phyloP scores from a whole-genome alignment of 2,888 invertebrate species.

The Thereva unica region DNA sequence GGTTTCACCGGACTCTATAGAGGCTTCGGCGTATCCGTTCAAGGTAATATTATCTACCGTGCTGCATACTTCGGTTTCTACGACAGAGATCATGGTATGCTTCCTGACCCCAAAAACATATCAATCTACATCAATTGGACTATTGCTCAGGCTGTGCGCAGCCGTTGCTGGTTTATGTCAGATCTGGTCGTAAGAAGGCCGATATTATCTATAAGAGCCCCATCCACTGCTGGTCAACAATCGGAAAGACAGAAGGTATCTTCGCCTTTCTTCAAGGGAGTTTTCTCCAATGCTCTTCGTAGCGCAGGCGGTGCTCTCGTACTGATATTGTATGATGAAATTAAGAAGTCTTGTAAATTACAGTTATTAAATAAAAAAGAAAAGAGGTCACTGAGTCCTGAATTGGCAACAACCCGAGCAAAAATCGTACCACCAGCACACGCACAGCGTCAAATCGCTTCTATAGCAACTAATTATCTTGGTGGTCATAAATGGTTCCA shows the following conservation, averaged over 20 bases:
- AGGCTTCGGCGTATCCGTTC: slow-evolving; percentile 93
- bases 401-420: too few species aligned
- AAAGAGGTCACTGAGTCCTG: too few species aligned
- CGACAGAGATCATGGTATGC: slow-evolving; percentile 91
- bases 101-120: slow-evolving; percentile 91
- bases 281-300: slow-evolving; percentile 90
- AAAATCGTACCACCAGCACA: too few species aligned
- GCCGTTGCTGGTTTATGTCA: slow-evolving; percentile 89
- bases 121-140: slow-evolving; percentile 92
- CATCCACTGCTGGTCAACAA: slow-evolving; percentile 87
- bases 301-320: slow-evolving; percentile 95
- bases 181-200: slow-evolving; percentile 82
- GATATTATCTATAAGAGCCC: slow-evolving; percentile 90
- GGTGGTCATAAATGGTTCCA: too few species aligned
- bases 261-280: slow-evolving; percentile 95
- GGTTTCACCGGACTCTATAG: slow-evolving; percentile 86
- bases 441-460: too few species aligned
- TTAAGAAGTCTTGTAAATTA: slow-evolving; percentile 70
- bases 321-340: slow-evolving; percentile 88
- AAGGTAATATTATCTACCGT: slow-evolving; percentile 95
- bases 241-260: slow-evolving; percentile 79
- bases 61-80: slow-evolving; percentile 96
- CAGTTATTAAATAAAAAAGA: slow-evolving; percentile 11
- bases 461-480: too few species aligned
- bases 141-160: slow-evolving; percentile 85